Base-by-base conservation (phyloP, 2,888 invertebrate genomes). In the Phaonia tiefii region DNA sequence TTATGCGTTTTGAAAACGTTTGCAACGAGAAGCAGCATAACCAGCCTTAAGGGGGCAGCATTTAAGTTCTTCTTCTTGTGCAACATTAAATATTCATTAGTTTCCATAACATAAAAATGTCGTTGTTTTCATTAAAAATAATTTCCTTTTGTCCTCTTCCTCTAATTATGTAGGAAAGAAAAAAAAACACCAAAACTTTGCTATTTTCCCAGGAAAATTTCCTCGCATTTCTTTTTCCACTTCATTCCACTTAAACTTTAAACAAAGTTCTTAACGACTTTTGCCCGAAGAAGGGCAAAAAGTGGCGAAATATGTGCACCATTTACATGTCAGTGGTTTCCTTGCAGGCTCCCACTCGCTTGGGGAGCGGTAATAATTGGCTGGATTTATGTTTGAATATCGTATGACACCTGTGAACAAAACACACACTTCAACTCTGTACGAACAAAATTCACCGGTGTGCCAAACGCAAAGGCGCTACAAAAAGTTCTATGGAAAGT, bases 31-130 rank as follows among this genome's bases (percentile, higher is more conserved):
- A 31, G 8, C 31, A 31, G 8, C 31, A n/a, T 31, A 31, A 31
- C 4, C 31, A 8, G 31, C 31, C 54, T 1, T 54, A 10, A 37
- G 10, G 10, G 44, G 10, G 44, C 10, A 44, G 13, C 5, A 7
- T 31, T 58, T 56, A 25, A 17, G 17, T 56, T 66, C 42, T 25
- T 26, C 22, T 75, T 3, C 31, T 22, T 51, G 20, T 7, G 22
- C 10, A 65, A 56, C 87, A 88, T 89, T 89, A 89, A 89, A 88
- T 87, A 89, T 89, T 89, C 89, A 89, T 89, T 89, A 89, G 86
- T 83, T 65, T 72, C 42, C 5, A 17, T 25, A 22, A 31, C 13
- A 77, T 80, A 77, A 83, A 80, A 75, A 80, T 83, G 80, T 83
- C 74, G 63, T 80, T 77, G 71, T 80, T 75, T 76, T 76, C 63